Evolutionary conservation across 1,140 invertebrate genomes (phyloP).

Genomic region (Caenorhabditis brenneri): DNA sequence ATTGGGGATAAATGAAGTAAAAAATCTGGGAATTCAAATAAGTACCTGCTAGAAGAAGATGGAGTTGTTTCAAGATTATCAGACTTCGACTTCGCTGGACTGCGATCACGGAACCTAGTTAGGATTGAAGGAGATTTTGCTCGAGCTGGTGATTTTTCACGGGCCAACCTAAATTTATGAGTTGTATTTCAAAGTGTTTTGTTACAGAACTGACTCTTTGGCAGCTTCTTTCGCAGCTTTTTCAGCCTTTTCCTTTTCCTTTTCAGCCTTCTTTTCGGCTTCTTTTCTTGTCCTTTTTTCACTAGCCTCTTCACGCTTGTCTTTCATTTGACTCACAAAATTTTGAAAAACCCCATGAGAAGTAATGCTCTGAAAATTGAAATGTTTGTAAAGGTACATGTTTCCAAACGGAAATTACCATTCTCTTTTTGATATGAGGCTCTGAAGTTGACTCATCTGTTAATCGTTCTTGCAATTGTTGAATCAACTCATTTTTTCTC

Average conservation of each 20-base stretch:
- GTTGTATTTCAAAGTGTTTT: neutral
- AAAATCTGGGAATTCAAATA: neutral
- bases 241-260: constrained; percentile 52
- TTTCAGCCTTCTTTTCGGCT: constrained; percentile 56
- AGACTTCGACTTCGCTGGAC: constrained; percentile 58
- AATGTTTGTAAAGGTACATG: neutral
- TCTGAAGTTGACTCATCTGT: constrained; percentile 43
- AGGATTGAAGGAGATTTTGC: constrained; percentile 61
- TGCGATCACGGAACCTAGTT: constrained; percentile 60
- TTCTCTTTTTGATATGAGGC: constrained; percentile 50
- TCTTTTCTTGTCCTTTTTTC: constrained; percentile 44
- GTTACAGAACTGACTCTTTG: constrained; percentile 15
- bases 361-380: constrained; percentile 40
- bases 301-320: constrained; percentile 52
- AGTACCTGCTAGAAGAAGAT: constrained; percentile 51
- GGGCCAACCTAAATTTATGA: constrained; percentile 6
- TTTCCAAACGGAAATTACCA: neutral
- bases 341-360: constrained; percentile 53
- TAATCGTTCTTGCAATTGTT: constrained; percentile 52
- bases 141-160: constrained; percentile 53
- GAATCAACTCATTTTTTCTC: constrained; percentile 52
- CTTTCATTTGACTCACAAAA: constrained; percentile 60
- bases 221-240: constrained; percentile 56
- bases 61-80: constrained; percentile 53
- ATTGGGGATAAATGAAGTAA: neutral